Evolutionary conservation across 2,888 invertebrate genomes (phyloP), one percentile per base, ranked within the genome.

Genomic region (Dilophus febrilis): DNA sequence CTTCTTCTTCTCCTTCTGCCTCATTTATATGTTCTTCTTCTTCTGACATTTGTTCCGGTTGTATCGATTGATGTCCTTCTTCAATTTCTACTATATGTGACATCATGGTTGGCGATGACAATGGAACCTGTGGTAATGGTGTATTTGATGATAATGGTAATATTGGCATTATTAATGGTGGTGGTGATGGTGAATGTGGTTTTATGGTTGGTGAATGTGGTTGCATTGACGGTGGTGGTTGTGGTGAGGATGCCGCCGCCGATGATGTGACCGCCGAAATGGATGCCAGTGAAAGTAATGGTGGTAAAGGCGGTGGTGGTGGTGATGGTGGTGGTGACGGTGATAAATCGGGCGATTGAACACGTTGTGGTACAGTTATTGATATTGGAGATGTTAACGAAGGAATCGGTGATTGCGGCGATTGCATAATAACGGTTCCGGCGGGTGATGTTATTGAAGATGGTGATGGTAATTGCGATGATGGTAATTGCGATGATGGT

Each of bases 271-370:
- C n/a, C n/a, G n/a, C 8, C 8, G 22, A 6, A 22, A 22, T 22
- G 22, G n/a, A 22, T 4, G 22, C 22, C 4, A 22, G 4, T 22
- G 22, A 22, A 6, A 22, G 8, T 22, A 22, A 22, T 7, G 22
- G 22, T 22, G 22, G 22, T 19, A 17, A 19, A 8, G 34, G 34
- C 34, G 17, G 19, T 18, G 41, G 38, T 16, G 41, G 38, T 29
- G 34, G 35, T 19, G 28, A 17, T 29, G 35, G 27, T 12, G 26
- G 34, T 14, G 28, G 8, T 6, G 40, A 26, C 33, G 33, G 14
- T 19, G 32, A 22, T 11, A 19, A 28, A 12, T 33, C 58, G 13
- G 59, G 58, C 19, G 58, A 58, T 26, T 17, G 56, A 54, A 6
- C 5, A 8, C 12, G 59, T 13, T 41, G 41, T n/a, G 44, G 42